Evolutionary conservation across 2,797 vertebrate genomes (phyloP), one percentile per base, ranked within the genome.

Genomic region (Natrix natrix): DNA sequence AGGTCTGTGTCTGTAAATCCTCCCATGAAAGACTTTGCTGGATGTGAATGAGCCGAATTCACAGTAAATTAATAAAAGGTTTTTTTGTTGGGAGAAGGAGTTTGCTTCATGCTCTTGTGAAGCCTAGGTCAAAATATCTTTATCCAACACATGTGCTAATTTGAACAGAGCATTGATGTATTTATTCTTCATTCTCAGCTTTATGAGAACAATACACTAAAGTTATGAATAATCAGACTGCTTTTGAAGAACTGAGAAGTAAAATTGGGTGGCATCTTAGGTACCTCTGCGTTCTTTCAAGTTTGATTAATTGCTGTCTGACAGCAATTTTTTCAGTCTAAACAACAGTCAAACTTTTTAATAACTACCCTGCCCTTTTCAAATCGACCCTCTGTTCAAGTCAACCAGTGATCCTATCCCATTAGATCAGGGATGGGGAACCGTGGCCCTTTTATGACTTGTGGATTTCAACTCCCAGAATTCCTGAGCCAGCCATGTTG

Each of bases 251-350:
- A 43, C 37, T 78, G 32, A 78, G 74, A 78, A 78, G 37, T 43
- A 78, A 78, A 78, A 78, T 22, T 1, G 1, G 3, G 17, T 78
- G 74, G 37, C 22, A 11, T 78, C 74, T 22, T 78, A 22, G 74
- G 37, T 78, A 20, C 37, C 17, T 78, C 37, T 43, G 37, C 1
- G 8, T 43, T 78, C 14, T 0, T 32, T 10, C 6, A 48, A 52
- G 5, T 5, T 90, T 90, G 88, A 89, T 8, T 54, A 17, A 88
- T 88, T 52, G 89, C 89, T 60, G 24, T 86, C 66, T 60, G 69
- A 0, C 88, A 86, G 89, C 48, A 48, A 93, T 86, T 96, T 94
- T 93, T 89, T 56, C 26, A 61, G 28, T 16, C 78, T 52, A 43
- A 8, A 5, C 52, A 90, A 90, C 24, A 0, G 57, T 32, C 6